phyloP scores from a whole-genome alignment of 2,888 invertebrate genomes.

The Drosophila phalerata region DNA sequence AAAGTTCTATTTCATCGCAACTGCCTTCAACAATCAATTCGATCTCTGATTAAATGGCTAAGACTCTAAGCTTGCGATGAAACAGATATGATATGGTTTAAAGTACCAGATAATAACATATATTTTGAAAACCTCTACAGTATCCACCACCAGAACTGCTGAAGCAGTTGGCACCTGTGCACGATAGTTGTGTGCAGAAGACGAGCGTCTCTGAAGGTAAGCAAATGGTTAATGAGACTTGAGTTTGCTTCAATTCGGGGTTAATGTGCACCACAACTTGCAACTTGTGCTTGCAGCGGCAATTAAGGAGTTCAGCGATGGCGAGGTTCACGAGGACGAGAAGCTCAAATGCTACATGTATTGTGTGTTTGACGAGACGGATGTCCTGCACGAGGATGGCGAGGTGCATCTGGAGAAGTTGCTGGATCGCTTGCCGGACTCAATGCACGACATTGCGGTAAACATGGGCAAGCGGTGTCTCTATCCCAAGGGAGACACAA shows the following conservation, averaged over 20 bases:
- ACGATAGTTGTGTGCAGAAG: constrained; percentile 74
- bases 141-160: constrained; percentile 80
- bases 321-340: constrained; percentile 85
- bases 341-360: constrained; percentile 85
- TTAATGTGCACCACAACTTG: too few relatives aligned
- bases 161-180: constrained; percentile 66
- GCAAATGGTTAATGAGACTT: constrained; percentile 28
- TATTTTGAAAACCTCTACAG: constrained; percentile 41
- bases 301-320: constrained; percentile 85
- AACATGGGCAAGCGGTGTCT: constrained; percentile 84
- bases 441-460: constrained; percentile 78
- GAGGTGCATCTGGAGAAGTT: constrained; percentile 85
- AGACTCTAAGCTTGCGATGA: background rate
- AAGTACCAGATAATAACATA: background rate
- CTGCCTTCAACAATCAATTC: background rate
- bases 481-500: constrained; percentile 83
- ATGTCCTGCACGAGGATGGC: constrained; percentile 84
- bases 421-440: constrained; percentile 76
- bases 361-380: constrained; percentile 84
- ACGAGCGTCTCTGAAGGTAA: constrained; percentile 82
- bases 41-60: constrained; percentile 4
- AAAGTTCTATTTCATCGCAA: constrained; percentile 10
- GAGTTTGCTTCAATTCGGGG: constrained; percentile 18
- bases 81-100: background rate
- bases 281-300: constrained; percentile 71